Evolutionary conservation across 2,113 vertebrate genomes (phyloP), one percentile per base, ranked within the genome.

Genomic region (Nothocercus julius): DNA sequence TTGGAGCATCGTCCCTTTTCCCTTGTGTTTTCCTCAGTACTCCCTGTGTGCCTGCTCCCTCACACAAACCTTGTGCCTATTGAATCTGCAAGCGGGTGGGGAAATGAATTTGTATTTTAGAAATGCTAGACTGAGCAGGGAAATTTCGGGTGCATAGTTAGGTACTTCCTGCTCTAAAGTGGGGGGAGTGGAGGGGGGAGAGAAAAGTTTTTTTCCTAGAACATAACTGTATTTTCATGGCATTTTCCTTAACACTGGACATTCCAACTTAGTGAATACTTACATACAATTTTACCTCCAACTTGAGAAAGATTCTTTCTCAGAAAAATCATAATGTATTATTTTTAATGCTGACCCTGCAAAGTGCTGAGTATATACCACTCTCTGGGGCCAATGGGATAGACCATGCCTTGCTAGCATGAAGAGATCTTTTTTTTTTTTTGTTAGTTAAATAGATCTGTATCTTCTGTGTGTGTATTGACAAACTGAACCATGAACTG

Each of bases 181-280:
- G n/a, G n/a, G n/a, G n/a, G n/a, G n/a, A n/a, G 11, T 17, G 7
- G 11, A 45, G n/a, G n/a, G n/a, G n/a, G n/a, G n/a, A n/a, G n/a
- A 80, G 62, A 27, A 18, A 20, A 72, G 28, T 56, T 78, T 63
- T 2, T 22, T 78, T 89, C 19, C 44, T 72, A 44, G 24, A 59
- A 45, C n/a, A 81, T 27, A 58, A 11, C 8, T 0, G 0, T 42
- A 21, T 64, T 92, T 92, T 72, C 53, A 38, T 34, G 1, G 45
- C 1, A 61, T 38, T 12, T 36, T 34, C 67, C 47, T 18, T 32
- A 62, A 59, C 59, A 28, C 6, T 16, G 30, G 9, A 14, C 47
- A 54, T 64, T 82, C 81, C 47, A 30, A 13, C 73, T 9, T 76
- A 58, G 44, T 45, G 51, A 89, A 61, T 0, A 0, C 4, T 67